Evolutionary conservation across 2,113 vertebrate genomes (phyloP), one percentile per base, ranked within the genome.

Genomic region (Amblyornis subalaris): DNA sequence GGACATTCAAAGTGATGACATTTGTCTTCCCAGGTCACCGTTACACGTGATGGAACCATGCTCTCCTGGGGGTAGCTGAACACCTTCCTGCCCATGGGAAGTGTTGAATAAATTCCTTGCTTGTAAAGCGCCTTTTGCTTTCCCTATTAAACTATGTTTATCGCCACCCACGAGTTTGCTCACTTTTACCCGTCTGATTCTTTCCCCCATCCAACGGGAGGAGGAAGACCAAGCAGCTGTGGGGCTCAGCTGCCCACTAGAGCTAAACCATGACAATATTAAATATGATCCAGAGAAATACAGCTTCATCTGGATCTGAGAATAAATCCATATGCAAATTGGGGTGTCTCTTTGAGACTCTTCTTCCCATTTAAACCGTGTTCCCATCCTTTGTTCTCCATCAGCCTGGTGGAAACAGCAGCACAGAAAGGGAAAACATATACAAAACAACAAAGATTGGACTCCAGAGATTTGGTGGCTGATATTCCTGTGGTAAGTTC

Each of bases 1-100:
- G 18, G 16, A 38, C 0, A 0, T 33, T 78, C 0, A 0, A 12
- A 6, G 3, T 65, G 7, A 40, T 0, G 1, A 16, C 0, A 0
- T 26, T 11, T 64, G 14, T 48, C 14, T 61, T 72, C 35, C 10
- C 19, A 71, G 48, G 33, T 16, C 6, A 17, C 12, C 1, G 0
- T 29, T 26, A 21, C 0, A 0, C 0, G 0, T 36, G 25, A 74
- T 10, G 19, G 19, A 40, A 15, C 14, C 10, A 14, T 15, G 42
- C 14, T 75, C 4, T 66, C 44, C 86, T 55, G 33, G 44, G 33
- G 29, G 29, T 16, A 25, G 50, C 16, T 70, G 22, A 65, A 31
- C 53, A 12, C 14, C 36, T 61, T 22, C 12, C 25, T 71, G 33
- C 6, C 3, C 0, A 2, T 13, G 12, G 10, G 26, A 19, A 77